Evolutionary conservation across 2,888 invertebrate species (phyloP), one percentile per base, ranked within the genome.

Genomic region (Pristionchus mayeri): DNA sequence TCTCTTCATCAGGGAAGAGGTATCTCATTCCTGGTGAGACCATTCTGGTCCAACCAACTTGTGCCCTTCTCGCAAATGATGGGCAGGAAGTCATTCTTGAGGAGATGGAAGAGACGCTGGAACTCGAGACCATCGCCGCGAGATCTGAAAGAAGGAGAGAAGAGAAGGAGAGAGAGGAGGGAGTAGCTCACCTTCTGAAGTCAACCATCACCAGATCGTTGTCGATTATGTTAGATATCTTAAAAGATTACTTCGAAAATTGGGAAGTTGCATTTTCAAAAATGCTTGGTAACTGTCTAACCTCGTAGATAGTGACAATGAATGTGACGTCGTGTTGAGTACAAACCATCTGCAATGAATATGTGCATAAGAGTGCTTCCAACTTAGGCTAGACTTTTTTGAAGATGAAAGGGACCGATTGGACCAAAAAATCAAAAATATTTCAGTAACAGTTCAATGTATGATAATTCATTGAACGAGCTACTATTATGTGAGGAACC

Each of bases 241-340:
- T 34, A n/a, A n/a, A n/a, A n/a, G n/a, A n/a, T n/a, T n/a, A n/a
- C n/a, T n/a, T n/a, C n/a, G n/a, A n/a, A n/a, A n/a, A n/a, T n/a
- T n/a, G n/a, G n/a, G n/a, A n/a, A 18, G 21, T 27, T 97, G 94
- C 86, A 97, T 44, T 48, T 67, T 6, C n/a, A n/a, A n/a, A n/a
- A n/a, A n/a, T n/a, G n/a, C n/a, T n/a, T n/a, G n/a, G n/a, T n/a
- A n/a, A n/a, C n/a, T n/a, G n/a, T 95, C 95, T 86, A n/a, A 90
- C 96, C 88, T 96, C 95, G 85, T 96, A 94, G 30, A 96, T 94
- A 90, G 95, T 95, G 3, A 95, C 95, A 94, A 96, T 96, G 93
- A 97, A 96, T 27, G 95, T 95, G 48, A 97, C 40, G 37, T 71
- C 75, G 94, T 54, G 95, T 95, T 93, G 95, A 95, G 91, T 96